Conservation (phyloP, 1,140 invertebrate genomes). For the Euwallacea fornicatus region DNA sequence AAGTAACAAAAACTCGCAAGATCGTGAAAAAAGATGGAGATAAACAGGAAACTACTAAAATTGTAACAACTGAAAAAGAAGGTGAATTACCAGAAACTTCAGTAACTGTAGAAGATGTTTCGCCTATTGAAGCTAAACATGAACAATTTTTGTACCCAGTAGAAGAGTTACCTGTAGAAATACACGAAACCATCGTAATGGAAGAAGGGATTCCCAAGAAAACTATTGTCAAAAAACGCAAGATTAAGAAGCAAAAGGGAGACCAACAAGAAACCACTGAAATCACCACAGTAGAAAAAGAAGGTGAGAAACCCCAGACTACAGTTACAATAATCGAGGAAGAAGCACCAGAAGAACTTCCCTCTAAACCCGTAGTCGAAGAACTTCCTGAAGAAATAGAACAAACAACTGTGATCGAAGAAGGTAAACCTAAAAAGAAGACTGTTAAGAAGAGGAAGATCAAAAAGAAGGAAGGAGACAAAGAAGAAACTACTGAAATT, state of each 20-base stretch:
- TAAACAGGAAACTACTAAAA: constrained; percentile 32
- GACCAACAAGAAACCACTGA: constrained; percentile 44
- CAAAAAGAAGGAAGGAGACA: constrained; percentile 41
- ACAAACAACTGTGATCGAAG: constrained; percentile 39
- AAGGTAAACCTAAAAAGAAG: constrained; percentile 47
- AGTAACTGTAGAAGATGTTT: constrained; percentile 43
- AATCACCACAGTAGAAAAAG: constrained; percentile 45
- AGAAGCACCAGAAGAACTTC: constrained; percentile 42
- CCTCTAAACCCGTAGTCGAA: constrained; percentile 42
- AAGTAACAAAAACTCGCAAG: constrained; percentile 45
- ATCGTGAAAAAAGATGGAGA: constrained; percentile 35
- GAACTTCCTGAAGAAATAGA: constrained; percentile 49
- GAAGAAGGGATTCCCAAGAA: constrained; percentile 47
- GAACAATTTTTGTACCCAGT: constrained; percentile 11
- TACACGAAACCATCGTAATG: constrained; percentile 46
- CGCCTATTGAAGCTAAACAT: constrained; percentile 26
- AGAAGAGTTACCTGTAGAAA: constrained; percentile 38
- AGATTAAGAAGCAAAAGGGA: constrained; percentile 45
- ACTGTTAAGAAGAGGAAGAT: constrained; percentile 44
- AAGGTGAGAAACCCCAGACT: constrained; percentile 39
- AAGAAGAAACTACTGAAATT: constrained; percentile 48
- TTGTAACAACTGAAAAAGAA: constrained; percentile 55
- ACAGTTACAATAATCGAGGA: constrained; percentile 45
- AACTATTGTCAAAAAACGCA: constrained; percentile 43
- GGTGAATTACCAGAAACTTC: constrained; percentile 49